Conservation (phyloP, 23 tunicate species). For the Pegea sp. region DNA sequence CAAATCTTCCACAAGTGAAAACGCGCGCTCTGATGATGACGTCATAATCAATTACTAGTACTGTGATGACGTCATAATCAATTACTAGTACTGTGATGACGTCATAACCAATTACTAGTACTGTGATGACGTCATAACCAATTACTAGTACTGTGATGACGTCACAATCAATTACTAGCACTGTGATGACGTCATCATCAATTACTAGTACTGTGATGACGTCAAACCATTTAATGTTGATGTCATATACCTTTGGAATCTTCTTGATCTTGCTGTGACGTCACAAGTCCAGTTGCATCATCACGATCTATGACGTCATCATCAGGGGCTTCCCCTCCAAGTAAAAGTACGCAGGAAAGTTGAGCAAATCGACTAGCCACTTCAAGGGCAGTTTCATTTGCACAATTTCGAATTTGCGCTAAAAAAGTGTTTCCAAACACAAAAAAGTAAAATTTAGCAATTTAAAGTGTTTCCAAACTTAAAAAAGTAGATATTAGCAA, state of each 20-base stretch:
- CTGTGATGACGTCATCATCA: too few relatives aligned
- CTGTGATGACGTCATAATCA: background rate
- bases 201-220: too few relatives aligned
- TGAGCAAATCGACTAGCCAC: conserved; percentile 82
- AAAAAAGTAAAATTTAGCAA: too few relatives aligned
- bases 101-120: too few relatives aligned
- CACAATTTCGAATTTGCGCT: conserved; percentile 76
- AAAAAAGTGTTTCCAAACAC: background rate
- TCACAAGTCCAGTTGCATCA: too few relatives aligned
- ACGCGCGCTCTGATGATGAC: conserved; percentile 26
- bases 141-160: too few relatives aligned
- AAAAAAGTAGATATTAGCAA: too few relatives aligned
- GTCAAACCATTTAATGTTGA: background rate
- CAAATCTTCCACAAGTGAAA: conserved; percentile 32
- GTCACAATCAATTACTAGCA: too few relatives aligned
- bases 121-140: too few relatives aligned
- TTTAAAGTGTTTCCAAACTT: too few relatives aligned
- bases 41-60: background rate
- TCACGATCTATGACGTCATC: too few relatives aligned
- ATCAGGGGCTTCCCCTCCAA: conserved; percentile 43
- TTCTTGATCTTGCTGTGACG: background rate
- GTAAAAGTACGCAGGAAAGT: conserved; percentile 58
- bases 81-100: background rate
- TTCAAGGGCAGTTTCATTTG: conserved; percentile 56
- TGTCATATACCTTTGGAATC: background rate